Conservation (phyloP, 2,888 invertebrate genomes). For the Phalera bucephala region DNA sequence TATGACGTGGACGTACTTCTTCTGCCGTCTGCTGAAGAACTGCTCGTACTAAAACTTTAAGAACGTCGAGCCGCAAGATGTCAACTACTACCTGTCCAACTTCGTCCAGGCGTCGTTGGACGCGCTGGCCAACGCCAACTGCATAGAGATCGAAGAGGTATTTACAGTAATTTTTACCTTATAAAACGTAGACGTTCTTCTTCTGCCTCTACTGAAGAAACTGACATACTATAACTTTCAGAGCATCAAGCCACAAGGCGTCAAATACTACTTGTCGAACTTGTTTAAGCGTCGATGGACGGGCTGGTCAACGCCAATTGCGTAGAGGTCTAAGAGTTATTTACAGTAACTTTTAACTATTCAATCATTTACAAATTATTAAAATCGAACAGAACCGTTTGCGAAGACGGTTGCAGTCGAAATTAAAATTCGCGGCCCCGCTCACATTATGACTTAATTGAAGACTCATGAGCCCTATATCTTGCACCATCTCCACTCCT, state of each 20-base stretch:
- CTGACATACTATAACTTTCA: neutral
- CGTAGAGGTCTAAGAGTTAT: constrained; percentile 88
- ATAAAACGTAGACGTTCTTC: constrained; percentile 99
- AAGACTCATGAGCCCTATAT: too few relatives aligned
- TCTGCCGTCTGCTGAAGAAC: constrained; percentile 94
- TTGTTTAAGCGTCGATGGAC: constrained; percentile 90
- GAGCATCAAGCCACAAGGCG: constrained; percentile 52
- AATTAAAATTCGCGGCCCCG: too few relatives aligned
- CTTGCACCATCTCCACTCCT: too few relatives aligned
- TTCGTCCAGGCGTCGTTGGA: constrained; percentile 91
- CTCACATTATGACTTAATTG: too few relatives aligned
- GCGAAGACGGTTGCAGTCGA: too few relatives aligned
- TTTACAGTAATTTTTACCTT: too few relatives aligned
- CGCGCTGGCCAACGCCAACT: constrained; percentile 89
- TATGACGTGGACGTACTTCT: constrained; percentile 99
- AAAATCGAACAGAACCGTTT: too few relatives aligned
- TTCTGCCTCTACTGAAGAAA: constrained; percentile 84
- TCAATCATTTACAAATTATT: too few relatives aligned
- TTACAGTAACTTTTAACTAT: too few relatives aligned
- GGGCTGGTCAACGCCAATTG: constrained; percentile 91
- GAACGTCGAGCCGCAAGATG: constrained; percentile 85
- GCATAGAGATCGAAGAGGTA: constrained; percentile 90
- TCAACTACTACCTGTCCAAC: constrained; percentile 90
- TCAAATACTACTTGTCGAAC: constrained; percentile 90
- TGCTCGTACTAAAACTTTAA: constrained; percentile 95